phyloP scores from a whole-genome alignment of 2,888 invertebrate genomes.

The Drosophila robusta region DNA sequence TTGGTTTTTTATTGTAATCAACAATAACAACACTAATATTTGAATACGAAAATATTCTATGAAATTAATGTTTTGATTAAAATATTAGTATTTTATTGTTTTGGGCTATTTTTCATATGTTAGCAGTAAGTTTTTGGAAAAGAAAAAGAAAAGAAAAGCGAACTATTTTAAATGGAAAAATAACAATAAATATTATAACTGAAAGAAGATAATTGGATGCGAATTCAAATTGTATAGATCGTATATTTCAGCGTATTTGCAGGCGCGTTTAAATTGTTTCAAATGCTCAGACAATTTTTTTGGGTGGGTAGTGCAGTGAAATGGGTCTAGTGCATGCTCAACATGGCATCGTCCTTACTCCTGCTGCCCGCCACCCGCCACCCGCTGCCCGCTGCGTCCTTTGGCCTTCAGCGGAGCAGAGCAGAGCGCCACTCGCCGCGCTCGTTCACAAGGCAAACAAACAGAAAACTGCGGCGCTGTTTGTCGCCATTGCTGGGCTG shows the following conservation, averaged over 20 bases:
- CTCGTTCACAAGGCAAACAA: constrained; percentile 54
- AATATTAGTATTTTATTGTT: too few relatives aligned
- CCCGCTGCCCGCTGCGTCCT: constrained; percentile 15
- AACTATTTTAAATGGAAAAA: too few relatives aligned
- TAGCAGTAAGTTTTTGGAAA: too few relatives aligned
- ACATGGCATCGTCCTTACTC: constrained; percentile 51
- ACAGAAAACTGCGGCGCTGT: constrained; percentile 50
- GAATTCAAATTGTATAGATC: background rate
- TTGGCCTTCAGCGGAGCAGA: constrained; percentile 26
- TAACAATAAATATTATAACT: too few relatives aligned
- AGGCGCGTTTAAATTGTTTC: constrained; percentile 15
- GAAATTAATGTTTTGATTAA: too few relatives aligned
- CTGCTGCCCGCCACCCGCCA: constrained; percentile 2
- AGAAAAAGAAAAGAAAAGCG: too few relatives aligned
- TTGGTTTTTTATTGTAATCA: too few relatives aligned
- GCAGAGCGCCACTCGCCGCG: constrained; percentile 21
- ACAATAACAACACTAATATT: too few relatives aligned
- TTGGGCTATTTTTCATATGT: too few relatives aligned
- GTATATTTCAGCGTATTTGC: constrained; percentile 5
- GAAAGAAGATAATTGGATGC: too few relatives aligned
- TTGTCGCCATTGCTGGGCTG: constrained; percentile 45
- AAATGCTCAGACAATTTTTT: constrained; percentile 7
- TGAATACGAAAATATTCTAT: too few relatives aligned
- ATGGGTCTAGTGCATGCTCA: constrained; percentile 70
- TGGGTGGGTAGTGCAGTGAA: constrained; percentile 26